Conservation (phyloP, 2,888 invertebrate species). For the Apoda limacodes region DNA sequence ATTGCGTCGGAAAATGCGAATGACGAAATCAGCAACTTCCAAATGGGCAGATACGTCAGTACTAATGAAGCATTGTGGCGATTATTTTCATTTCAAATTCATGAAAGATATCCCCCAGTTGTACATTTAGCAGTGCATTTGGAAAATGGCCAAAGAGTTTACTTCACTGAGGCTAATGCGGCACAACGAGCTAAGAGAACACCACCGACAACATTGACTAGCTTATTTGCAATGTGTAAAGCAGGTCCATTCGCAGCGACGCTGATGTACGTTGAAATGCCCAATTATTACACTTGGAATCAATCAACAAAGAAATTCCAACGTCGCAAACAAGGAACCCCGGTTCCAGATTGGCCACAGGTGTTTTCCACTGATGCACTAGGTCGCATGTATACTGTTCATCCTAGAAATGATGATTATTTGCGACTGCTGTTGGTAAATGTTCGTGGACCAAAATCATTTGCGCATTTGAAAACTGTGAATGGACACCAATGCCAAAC, state of each 20-base stretch:
- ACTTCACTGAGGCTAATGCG: conserved; percentile 15
- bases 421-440: conserved; percentile 25
- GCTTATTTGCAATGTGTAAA: conserved; percentile 18
- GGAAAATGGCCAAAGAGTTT: no score
- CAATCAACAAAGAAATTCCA: conserved; percentile 26
- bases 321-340: conserved; percentile 26
- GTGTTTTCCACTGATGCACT: conserved; percentile 21
- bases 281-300: conserved; percentile 30
- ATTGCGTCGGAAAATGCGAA: conserved; percentile 22
- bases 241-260: conserved; percentile 23
- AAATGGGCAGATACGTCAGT: conserved; percentile 22
- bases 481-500: conserved; percentile 14
- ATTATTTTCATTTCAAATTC: conserved; percentile 22
- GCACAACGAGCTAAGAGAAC: conserved; percentile 15
- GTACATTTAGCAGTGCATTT: conserved; percentile 15
- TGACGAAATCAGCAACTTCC: conserved; percentile 24
- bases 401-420: no score
- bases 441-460: conserved; percentile 22
- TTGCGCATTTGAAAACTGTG: conserved; percentile 15
- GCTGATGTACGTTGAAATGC: conserved; percentile 30
- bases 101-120: conserved; percentile 18
- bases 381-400: no score
- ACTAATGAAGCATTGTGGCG: conserved; percentile 23
- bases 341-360: conserved; percentile 22
- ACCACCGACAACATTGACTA: conserved; percentile 17